Base-by-base conservation (phyloP, 1,140 invertebrate genomes). In the Phenacoccus solenopsis region DNA sequence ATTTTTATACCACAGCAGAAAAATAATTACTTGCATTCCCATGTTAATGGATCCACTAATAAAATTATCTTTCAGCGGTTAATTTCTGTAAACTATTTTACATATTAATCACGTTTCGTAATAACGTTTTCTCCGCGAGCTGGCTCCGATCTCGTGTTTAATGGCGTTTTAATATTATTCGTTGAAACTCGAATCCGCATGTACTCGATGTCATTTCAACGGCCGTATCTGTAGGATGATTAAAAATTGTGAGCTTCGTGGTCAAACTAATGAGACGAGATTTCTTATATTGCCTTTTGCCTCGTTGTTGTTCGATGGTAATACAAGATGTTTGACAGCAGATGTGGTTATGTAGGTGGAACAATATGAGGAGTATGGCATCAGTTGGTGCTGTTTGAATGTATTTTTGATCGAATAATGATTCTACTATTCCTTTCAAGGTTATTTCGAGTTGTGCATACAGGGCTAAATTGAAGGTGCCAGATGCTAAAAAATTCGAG, bases 11-110 rank as follows among this genome's bases (percentile, higher is more conserved):
- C 2, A 24, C 22, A 27, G 59, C 12, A 27, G 59, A 64, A 64
- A 64, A 64, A 64, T 64, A 64, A 64, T 64, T 64, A 64, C 59
- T 64, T 64, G 16, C 59, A 64, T 64, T 64, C 59, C 59, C 59
- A 64, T 64, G 59, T 64, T 64, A 64, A 64, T 64, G 59, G 59
- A 25, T 64, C 59, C 59, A 64, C 59, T 64, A 27, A 27, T 64
- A 64, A 64, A 64, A 64, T 64, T 64, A 64, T 64, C 59, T 64
- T 64, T 64, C 25, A 64, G 59, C 59, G 21, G 22, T 64, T 64
- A 64, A 64, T 64, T 64, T 64, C 25, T 64, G 21, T 16, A 24
- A 27, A 64, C 10, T 64, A 64, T 64, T 64, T 64, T 64, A 64
- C 59, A 64, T 64, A 64, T 64, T 64, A 64, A 64, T 64, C 59